phyloP scores from a whole-genome alignment of 2,113 vertebrate species.

The Plecturocebus donacophilus region DNA sequence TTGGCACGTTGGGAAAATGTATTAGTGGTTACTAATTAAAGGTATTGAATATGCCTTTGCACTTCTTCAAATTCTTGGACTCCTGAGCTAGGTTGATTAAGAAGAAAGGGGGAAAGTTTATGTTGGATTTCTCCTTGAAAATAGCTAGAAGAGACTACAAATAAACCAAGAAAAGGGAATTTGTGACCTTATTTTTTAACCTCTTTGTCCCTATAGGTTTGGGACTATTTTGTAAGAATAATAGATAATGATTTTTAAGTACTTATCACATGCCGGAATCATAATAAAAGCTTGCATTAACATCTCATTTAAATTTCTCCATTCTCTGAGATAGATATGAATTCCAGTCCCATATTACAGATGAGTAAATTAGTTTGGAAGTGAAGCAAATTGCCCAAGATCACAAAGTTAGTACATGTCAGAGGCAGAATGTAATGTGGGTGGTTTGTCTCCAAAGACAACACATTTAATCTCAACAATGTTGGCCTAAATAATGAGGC shows the following conservation, averaged over 20 bases:
- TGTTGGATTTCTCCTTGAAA: slow-evolving; percentile 53
- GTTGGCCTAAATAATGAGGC: background rate
- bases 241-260: background rate
- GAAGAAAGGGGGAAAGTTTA: slow-evolving; percentile 17
- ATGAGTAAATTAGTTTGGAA: slow-evolving; percentile 36
- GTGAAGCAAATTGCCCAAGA: background rate
- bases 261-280: background rate
- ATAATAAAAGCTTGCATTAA: background rate
- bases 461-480: background rate
- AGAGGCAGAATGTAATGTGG: background rate
- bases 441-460: background rate
- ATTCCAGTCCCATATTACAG: background rate
- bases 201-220: background rate
- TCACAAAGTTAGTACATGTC: background rate
- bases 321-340: background rate
- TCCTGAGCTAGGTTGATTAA: slow-evolving; percentile 65
- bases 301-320: background rate
- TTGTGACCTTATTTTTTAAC: slow-evolving; percentile 25
- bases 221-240: background rate
- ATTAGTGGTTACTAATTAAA: slow-evolving; percentile 74
- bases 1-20: slow-evolving; percentile 61
- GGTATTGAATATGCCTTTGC: slow-evolving; percentile 58
- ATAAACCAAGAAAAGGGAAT: background rate
- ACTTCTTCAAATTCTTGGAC: slow-evolving; percentile 58
- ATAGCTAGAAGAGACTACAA: background rate